Evolutionary conservation across 2,797 vertebrate species (phyloP).

Genomic region (Nannoperca australis): DNA sequence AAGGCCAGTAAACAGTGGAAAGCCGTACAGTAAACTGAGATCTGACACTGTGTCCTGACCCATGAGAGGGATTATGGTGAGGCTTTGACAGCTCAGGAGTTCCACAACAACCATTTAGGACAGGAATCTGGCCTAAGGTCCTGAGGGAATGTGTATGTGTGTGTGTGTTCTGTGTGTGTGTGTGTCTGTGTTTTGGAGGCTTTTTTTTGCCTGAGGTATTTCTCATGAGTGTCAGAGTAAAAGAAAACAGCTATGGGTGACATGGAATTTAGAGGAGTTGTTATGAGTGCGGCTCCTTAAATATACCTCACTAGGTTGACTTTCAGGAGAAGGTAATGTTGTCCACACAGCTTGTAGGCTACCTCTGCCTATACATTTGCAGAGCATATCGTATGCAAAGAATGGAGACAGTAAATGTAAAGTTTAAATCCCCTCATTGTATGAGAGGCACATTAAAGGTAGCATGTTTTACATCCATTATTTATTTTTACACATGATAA

Average conservation of each 20-base stretch:
- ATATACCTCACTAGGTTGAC: conserved; percentile 22
- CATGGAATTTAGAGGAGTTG: conserved; percentile 35
- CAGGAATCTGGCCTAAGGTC: conserved; percentile 61
- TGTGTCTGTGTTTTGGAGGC: conserved; percentile 29
- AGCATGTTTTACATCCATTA: conserved; percentile 41
- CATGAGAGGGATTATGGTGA: conserved; percentile 65
- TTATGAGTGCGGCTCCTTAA: conserved; percentile 33
- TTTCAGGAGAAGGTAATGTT: conserved; percentile 47
- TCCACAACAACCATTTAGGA: conserved; percentile 69
- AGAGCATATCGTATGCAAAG: conserved; percentile 13
- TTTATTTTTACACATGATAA: conserved; percentile 61
- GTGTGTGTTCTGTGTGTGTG: conserved; percentile 20
- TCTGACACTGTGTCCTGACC: conserved; percentile 65
- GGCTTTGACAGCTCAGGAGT: conserved; percentile 64
- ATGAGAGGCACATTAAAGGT: conserved; percentile 58
- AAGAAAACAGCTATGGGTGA: conserved; percentile 59
- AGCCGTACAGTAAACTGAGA: conserved; percentile 58
- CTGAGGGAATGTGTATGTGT: conserved; percentile 20
- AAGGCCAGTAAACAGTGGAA: conserved; percentile 42
- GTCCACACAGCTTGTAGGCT: conserved; percentile 25
- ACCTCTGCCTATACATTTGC: conserved; percentile 27
- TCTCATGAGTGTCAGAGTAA: conserved; percentile 40
- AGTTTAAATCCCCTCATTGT: conserved; percentile 49
- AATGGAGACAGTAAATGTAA: conserved; percentile 26
- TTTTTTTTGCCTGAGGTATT: conserved; percentile 51